Base-by-base conservation (phyloP, 2,797 vertebrate species). In the Paguma larvata region DNA sequence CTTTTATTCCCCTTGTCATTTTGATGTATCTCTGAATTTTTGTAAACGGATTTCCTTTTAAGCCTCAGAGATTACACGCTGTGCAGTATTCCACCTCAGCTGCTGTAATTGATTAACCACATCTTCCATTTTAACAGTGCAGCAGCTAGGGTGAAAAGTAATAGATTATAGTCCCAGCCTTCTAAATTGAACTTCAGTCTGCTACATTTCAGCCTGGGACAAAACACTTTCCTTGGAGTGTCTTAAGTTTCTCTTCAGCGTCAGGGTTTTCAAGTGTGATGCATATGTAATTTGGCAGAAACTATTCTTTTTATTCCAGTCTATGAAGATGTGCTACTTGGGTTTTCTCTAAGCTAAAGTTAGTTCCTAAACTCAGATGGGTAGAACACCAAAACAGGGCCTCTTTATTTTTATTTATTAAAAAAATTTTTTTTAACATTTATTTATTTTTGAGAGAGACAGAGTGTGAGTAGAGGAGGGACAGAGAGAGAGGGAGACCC, bases 11-110 rank as follows among this genome's bases (percentile, higher is more conserved):
- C 90, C 84, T 95, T 98, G 97, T 97, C 97, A 94, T 97, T 97
- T 97, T 98, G 98, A 98, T 98, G 82, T 97, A 89, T 98, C 97
- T 98, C 95, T 79, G 86, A 97, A 95, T 95, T 96, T 95, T 94
- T 97, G 94, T 96, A 93, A 98, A 97, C 30, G 72, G 96, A 2
- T 96, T 98, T 97, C 97, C 97, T 96, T 98, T 89, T 67, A 97
- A 51, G 91, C 89, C 97, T 96, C 98, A 87, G 79, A 97, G 67
- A 30, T 96, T 97, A 92, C 96, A 93, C 95, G 41, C 97, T 97
- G 72, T 89, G 68, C 77, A 86, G 77, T 95, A 97, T 96, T 97
- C 85, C 93, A 97, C 87, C 85, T 91, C 93, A 87, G 93, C 94
- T 87, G 89, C 67, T 94, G 2, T 96, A 96, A 98, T 97, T 97